A percentile compares a stretch with the other conserved stretches of the same genome.
phyloP scores from a whole-genome alignment of 2,797 vertebrate genomes.

The Parambassis ranga region DNA sequence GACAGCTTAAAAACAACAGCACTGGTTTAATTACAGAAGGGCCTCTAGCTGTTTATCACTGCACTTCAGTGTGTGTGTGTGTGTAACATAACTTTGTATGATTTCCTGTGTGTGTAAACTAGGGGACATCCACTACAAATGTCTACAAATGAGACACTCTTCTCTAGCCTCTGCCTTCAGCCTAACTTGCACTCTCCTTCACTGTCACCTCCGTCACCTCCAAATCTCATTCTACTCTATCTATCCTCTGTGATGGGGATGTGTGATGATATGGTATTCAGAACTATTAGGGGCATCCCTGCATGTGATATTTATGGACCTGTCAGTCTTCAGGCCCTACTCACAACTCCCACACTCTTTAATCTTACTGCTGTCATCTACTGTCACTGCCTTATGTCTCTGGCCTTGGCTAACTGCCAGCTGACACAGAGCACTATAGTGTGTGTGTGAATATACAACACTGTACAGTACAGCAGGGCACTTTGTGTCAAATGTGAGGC shows the following conservation, averaged over 20 bases:
- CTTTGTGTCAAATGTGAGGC: slow-evolving; percentile 32
- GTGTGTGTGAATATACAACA: slow-evolving; percentile 16
- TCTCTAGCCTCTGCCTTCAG: background rate
- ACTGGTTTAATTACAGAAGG: slow-evolving; percentile 73
- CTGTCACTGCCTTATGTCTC: slow-evolving; percentile 65
- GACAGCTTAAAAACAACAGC: slow-evolving; percentile 68
- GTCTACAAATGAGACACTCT: background rate
- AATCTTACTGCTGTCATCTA: slow-evolving; percentile 68
- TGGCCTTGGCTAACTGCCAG: slow-evolving; percentile 64
- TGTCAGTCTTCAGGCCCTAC: slow-evolving; percentile 54
- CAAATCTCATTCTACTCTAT: slow-evolving; percentile 14
- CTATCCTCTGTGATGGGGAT: slow-evolving; percentile 27
- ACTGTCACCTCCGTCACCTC: slow-evolving; percentile 16
- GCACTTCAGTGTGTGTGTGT: slow-evolving; percentile 21
- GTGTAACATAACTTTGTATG: too few relatives aligned
- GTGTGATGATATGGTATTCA: slow-evolving; percentile 54
- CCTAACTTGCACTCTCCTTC: slow-evolving; percentile 12
- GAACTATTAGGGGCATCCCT: slow-evolving; percentile 55
- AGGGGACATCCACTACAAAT: too few relatives aligned
- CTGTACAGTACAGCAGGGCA: slow-evolving; percentile 13
- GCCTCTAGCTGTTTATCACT: slow-evolving; percentile 68
- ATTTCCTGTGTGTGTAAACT: slow-evolving; percentile 9
- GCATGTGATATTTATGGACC: slow-evolving; percentile 68
- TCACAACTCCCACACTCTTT: slow-evolving; percentile 66
- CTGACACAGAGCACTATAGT: slow-evolving; percentile 20